Percentiles rank a stretch among this genome's conserved stretches.
Conservation (phyloP, 2,888 invertebrate genomes). For the Drosophila ezoana region DNA sequence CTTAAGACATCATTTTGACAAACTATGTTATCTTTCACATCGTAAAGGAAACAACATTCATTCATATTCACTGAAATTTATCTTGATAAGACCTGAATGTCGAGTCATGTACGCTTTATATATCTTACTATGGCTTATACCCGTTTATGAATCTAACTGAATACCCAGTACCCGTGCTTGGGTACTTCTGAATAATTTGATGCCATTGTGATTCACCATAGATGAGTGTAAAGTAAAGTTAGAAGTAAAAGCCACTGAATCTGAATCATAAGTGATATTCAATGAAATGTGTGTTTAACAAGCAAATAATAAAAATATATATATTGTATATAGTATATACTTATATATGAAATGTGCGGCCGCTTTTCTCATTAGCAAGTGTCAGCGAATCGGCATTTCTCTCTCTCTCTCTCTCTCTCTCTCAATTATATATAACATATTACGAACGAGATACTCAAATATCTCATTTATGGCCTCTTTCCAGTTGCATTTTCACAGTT, state of each 20-base stretch:
- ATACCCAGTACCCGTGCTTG: constrained; percentile 18
- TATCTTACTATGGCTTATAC: neutral
- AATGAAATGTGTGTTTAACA: constrained; percentile 35
- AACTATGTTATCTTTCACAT: neutral
- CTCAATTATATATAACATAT: neutral
- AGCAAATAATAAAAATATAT: constrained; percentile 44
- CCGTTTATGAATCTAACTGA: constrained; percentile 1
- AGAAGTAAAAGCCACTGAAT: constrained; percentile 1
- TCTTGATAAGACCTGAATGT: constrained; percentile 2
- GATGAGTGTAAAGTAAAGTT: neutral
- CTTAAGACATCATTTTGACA: too few relatives aligned
- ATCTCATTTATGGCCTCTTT: constrained; percentile 2
- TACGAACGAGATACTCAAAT: neutral
- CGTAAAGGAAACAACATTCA: neutral
- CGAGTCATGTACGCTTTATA: neutral
- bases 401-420: neutral
- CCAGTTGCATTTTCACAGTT: constrained; percentile 16
- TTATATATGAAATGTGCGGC: constrained; percentile 10
- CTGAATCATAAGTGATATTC: constrained; percentile 23
- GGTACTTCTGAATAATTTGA: constrained; percentile 8
- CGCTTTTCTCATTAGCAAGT: constrained; percentile 41
- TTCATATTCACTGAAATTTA: neutral
- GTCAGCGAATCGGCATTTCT: neutral
- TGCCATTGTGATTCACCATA: constrained; percentile 48
- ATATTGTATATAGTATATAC: constrained; percentile 14